Percentiles rank a stretch among this genome's conserved stretches.
Evolutionary conservation across 1,140 invertebrate species (phyloP).

Genomic region (Zaprionus lachaisei): DNA sequence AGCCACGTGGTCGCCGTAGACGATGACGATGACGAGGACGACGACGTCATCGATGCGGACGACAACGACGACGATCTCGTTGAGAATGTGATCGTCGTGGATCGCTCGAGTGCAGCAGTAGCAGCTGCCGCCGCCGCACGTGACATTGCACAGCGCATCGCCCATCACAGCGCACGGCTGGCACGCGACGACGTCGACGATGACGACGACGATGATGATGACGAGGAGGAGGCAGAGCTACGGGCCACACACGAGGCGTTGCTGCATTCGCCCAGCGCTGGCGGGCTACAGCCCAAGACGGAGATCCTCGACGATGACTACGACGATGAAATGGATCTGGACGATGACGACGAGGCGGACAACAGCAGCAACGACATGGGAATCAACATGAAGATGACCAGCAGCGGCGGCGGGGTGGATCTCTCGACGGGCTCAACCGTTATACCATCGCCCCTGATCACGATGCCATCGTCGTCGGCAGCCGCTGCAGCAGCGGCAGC

Average conservation of each 20-base stretch:
- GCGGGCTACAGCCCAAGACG: slow-evolving; percentile 54
- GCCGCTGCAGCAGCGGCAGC: slow-evolving; percentile 56
- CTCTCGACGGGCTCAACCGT: slow-evolving; percentile 74
- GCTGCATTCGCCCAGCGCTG: slow-evolving; percentile 38
- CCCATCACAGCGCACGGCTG: slow-evolving; percentile 49
- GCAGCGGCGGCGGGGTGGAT: slow-evolving; percentile 61
- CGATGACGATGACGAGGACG: slow-evolving; percentile 52
- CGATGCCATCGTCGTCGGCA: slow-evolving; percentile 66
- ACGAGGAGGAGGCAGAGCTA: slow-evolving; percentile 45
- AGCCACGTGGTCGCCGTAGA: slow-evolving; percentile 52
- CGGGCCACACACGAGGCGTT: slow-evolving; percentile 37
- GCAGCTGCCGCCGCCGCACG: slow-evolving; percentile 39
- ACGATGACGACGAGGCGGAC: slow-evolving; percentile 78
- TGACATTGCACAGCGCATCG: slow-evolving; percentile 61
- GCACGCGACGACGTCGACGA: slow-evolving; percentile 51
- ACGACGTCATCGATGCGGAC: slow-evolving; percentile 46
- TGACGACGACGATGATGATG: slow-evolving; percentile 59
- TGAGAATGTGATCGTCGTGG: slow-evolving; percentile 46
- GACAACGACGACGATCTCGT: slow-evolving; percentile 45
- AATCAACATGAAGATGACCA: slow-evolving; percentile 79
- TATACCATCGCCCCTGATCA: slow-evolving; percentile 70
- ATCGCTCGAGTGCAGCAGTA: slow-evolving; percentile 31
- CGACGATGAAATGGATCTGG: slow-evolving; percentile 81
- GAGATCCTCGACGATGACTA: slow-evolving; percentile 75
- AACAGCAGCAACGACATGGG: slow-evolving; percentile 81